These are phyloP conservation scores for Sericinus montela DNA, from an alignment of 2,888 invertebrate species.

Conservation along the genomic window DNA sequence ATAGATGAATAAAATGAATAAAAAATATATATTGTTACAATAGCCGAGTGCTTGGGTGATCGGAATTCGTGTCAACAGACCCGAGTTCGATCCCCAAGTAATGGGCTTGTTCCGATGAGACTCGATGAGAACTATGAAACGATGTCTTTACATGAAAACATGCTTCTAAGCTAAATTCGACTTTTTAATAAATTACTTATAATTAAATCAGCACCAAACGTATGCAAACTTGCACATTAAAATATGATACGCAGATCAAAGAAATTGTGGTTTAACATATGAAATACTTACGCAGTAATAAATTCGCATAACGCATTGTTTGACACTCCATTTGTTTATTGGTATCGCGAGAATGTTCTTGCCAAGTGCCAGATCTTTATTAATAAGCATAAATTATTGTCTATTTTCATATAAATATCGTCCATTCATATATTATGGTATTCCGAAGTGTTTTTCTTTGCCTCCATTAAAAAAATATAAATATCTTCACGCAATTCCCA, in stretches of 20 bases:
- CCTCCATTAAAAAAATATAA: no score
- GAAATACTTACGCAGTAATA: slow-evolving; percentile 10
- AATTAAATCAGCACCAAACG: neutral
- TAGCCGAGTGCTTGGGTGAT: no score
- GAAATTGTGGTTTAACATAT: slow-evolving; percentile 3
- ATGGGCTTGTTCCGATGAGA: no score
- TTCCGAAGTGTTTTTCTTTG: neutral
- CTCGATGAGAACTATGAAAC: no score
- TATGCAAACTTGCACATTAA: neutral
- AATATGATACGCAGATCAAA: slow-evolving; percentile 11
- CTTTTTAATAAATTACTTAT: neutral
- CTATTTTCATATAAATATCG: neutral
- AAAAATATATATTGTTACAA: no score
- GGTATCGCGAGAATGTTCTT: slow-evolving; percentile 1
- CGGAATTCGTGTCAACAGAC: no score
- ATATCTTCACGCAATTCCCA: neutral
- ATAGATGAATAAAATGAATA: no score
- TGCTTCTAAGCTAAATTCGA: no score
- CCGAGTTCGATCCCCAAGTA: no score
- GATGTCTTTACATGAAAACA: no score
- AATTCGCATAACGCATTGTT: slow-evolving; percentile 11
- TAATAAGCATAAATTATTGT: slow-evolving; percentile 8
- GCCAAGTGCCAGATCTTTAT: slow-evolving; percentile 10
- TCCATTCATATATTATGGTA: neutral
- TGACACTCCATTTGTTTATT: slow-evolving; percentile 20